These are phyloP conservation scores for Zaprionus capensis DNA, from an alignment of 1,140 invertebrate genomes.

Conservation along the genomic window DNA sequence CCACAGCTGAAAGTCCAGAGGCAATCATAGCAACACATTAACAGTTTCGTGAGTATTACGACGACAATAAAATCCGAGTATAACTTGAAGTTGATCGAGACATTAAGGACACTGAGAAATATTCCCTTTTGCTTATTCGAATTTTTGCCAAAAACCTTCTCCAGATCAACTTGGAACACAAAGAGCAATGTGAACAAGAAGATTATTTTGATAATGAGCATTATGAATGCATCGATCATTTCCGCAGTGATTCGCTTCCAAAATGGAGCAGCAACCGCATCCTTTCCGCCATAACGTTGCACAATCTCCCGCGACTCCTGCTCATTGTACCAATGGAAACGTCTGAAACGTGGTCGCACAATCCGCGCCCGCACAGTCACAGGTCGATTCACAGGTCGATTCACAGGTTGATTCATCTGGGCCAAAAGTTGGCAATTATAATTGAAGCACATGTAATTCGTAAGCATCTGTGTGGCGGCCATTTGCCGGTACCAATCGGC, in stretches of 20 bases:
- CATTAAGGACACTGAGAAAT: slow-evolving; percentile 15
- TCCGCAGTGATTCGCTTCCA: slow-evolving; percentile 28
- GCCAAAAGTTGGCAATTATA: not conserved
- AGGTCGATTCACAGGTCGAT: not conserved
- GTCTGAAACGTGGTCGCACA: not conserved
- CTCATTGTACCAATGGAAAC: not conserved
- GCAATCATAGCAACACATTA: slow-evolving; percentile 57
- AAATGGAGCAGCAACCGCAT: slow-evolving; percentile 12
- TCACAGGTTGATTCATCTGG: not conserved
- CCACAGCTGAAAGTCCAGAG: slow-evolving; percentile 87
- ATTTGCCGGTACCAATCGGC: not conserved
- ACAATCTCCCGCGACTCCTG: not conserved
- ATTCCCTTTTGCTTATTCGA: slow-evolving; percentile 36
- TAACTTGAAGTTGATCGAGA: slow-evolving; percentile 39
- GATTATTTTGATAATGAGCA: slow-evolving; percentile 92
- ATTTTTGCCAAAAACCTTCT: slow-evolving; percentile 32
- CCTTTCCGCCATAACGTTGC: not conserved
- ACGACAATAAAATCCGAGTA: slow-evolving; percentile 42
- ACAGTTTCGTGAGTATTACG: slow-evolving; percentile 49
- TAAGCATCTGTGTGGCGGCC: not conserved
- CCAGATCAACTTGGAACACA: slow-evolving; percentile 85
- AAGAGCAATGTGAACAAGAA: slow-evolving; percentile 90
- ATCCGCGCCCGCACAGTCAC: not conserved
- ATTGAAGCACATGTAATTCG: not conserved
- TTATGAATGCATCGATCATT: slow-evolving; percentile 82